phyloP scores from a whole-genome alignment of 2,113 vertebrate species.

The Cryptomyrus ogoouensis region DNA sequence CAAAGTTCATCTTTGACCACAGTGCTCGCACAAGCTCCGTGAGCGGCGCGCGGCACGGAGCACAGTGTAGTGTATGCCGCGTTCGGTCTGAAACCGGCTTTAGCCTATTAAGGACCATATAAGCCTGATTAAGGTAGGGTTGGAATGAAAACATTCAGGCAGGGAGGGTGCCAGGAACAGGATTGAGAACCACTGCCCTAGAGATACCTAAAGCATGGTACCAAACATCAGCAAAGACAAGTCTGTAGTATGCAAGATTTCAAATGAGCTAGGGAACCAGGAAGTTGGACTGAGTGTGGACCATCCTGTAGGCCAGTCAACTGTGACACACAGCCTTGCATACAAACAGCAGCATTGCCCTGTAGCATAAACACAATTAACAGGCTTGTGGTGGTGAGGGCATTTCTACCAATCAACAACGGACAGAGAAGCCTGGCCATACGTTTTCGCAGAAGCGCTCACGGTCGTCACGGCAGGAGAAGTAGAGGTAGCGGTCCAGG shows the following conservation, averaged over 20 bases:
- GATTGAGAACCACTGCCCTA: too few species aligned
- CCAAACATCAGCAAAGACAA: neutral
- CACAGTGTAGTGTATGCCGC: too few species aligned
- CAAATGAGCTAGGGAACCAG: neutral
- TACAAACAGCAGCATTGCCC: neutral
- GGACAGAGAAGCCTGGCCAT: conserved; percentile 36
- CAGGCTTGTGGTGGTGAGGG: neutral
- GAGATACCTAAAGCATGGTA: neutral
- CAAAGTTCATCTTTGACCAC: too few species aligned
- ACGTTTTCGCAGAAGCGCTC: conserved; percentile 94
- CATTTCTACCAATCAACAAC: neutral
- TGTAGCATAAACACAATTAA: neutral
- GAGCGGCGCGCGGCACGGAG: too few species aligned
- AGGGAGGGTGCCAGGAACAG: too few species aligned
- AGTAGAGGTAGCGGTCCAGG: conserved; percentile 89
- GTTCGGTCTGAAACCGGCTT: too few species aligned
- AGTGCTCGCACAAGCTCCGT: too few species aligned
- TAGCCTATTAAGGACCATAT: too few species aligned
- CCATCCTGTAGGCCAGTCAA: neutral
- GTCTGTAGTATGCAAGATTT: neutral
- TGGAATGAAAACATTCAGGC: too few species aligned
- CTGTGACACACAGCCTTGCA: neutral
- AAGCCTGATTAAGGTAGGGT: too few species aligned
- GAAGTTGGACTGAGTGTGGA: neutral
- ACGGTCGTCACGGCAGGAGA: conserved; percentile 85